Percentiles rank a stretch among this genome's conserved stretches.
phyloP scores from a whole-genome alignment of 1,140 invertebrate species.

The Mizuhopecten yessoensis region DNA sequence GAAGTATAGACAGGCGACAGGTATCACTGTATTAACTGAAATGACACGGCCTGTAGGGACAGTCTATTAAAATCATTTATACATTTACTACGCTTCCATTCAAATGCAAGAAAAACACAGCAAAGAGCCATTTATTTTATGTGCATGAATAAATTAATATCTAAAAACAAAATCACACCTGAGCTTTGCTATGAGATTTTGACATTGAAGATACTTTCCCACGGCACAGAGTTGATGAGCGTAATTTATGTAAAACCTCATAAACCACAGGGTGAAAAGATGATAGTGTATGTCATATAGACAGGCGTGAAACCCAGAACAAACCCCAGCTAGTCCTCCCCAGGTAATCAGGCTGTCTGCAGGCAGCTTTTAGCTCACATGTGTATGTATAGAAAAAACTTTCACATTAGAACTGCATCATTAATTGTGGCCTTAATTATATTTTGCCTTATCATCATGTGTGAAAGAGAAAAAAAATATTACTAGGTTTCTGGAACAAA shows the following conservation, averaged over 20 bases:
- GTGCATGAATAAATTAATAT: constrained; percentile 39
- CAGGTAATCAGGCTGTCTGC: background rate
- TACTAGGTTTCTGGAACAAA: background rate
- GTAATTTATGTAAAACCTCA: constrained; percentile 17
- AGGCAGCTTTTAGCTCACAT: no score
- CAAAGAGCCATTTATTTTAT: constrained; percentile 35
- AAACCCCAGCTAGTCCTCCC: background rate
- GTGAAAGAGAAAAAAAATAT: background rate
- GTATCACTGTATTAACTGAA: background rate
- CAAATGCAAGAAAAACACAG: constrained; percentile 14
- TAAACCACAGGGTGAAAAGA: no score
- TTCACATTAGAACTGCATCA: background rate
- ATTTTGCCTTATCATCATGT: background rate
- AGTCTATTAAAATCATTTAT: background rate
- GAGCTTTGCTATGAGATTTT: constrained; percentile 29
- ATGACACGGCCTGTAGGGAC: background rate
- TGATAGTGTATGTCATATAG: no score
- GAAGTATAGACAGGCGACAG: no score
- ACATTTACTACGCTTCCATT: background rate
- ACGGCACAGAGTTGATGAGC: background rate
- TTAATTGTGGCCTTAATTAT: background rate
- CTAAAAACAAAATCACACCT: constrained; percentile 37
- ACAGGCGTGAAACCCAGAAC: no score
- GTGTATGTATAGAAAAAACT: no score
- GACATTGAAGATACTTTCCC: constrained; percentile 18